Evolutionary conservation across 2,113 vertebrate genomes (phyloP), one percentile per base, ranked within the genome.

Genomic region (Xiphophorus hellerii): DNA sequence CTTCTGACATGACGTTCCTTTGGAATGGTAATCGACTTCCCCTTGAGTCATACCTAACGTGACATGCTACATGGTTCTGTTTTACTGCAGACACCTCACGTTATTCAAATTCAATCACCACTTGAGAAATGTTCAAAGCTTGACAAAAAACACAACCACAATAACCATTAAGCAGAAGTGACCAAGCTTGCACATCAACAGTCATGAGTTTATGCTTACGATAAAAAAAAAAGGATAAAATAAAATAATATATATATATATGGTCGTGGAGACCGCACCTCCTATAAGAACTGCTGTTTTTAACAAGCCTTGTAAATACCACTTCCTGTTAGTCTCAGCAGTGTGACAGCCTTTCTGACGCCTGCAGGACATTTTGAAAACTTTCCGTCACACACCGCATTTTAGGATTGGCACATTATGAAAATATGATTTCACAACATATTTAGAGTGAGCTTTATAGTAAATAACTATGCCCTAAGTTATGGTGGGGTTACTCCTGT

Each of bases 301-400:
- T 29, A 63, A 30, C 0, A 62, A 6, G 58, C 15, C 27, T 66
- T 61, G 1, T 31, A 73, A 61, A 42, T 25, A 84, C 74, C 63
- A 77, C 80, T 70, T 83, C 70, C 77, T 81, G 62, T 14, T 1
- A 1, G 54, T 37, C 12, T 60, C 20, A 62, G 33, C 61, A 31
- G 39, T 62, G 27, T 39, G 13, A 64, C 37, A 12, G 29, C 44
- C 58, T 62, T 79, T 74, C 48, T 33, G 35, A 68, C 20, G 20
- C 1, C 37, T 54, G 4, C 62, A 17, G 48, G n/a, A 51, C 33
- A 66, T 17, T 30, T 37, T 39, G n/a, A 22, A 22, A 25, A 61
- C 5, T 60, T 69, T 35, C 25, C 30, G 8, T 14, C 17, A 48
- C 44, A 48, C 17, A 7, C 17, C 1, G 1, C 15, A 48, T 48